Evolutionary conservation across 2,113 vertebrate genomes (phyloP).

Genomic region (Siniperca knerii): DNA sequence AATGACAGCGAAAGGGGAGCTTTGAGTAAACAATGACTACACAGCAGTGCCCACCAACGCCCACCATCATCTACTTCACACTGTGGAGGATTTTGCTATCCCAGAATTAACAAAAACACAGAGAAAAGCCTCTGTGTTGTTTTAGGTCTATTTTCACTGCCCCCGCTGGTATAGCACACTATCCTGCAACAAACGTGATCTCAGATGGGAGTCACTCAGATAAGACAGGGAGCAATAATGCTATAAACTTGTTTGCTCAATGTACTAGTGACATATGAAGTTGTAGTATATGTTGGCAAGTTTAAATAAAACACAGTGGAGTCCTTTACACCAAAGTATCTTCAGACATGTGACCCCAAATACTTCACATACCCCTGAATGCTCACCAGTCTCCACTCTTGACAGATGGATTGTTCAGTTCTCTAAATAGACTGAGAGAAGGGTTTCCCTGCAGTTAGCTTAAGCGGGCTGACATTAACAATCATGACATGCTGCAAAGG

Average conservation of each 20-base stretch:
- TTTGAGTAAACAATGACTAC: slow-evolving; percentile 29
- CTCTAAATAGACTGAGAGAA: slow-evolving; percentile 35
- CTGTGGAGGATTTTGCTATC: slow-evolving; percentile 1
- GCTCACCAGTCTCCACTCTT: background rate
- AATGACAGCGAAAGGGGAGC: slow-evolving; percentile 12
- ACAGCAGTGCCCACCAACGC: slow-evolving; percentile 27
- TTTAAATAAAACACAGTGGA: background rate
- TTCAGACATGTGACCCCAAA: background rate
- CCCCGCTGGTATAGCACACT: background rate
- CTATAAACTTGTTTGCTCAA: background rate
- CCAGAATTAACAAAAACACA: background rate
- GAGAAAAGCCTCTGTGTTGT: background rate
- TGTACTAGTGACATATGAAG: background rate
- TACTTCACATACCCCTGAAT: background rate
- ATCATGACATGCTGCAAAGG: slow-evolving; percentile 12
- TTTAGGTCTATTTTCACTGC: background rate
- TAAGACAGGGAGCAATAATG: background rate
- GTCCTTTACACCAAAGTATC: background rate
- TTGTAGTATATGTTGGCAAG: background rate
- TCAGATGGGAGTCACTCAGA: slow-evolving; percentile 15
- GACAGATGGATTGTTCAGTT: background rate
- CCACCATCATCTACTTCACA: slow-evolving; percentile 37
- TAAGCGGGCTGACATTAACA: slow-evolving; percentile 21
- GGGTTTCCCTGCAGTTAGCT: slow-evolving; percentile 7
- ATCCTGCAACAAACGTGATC: background rate